Evolutionary conservation across 2,113 vertebrate genomes (phyloP).

Genomic region (Cynopterus brachyotis): DNA sequence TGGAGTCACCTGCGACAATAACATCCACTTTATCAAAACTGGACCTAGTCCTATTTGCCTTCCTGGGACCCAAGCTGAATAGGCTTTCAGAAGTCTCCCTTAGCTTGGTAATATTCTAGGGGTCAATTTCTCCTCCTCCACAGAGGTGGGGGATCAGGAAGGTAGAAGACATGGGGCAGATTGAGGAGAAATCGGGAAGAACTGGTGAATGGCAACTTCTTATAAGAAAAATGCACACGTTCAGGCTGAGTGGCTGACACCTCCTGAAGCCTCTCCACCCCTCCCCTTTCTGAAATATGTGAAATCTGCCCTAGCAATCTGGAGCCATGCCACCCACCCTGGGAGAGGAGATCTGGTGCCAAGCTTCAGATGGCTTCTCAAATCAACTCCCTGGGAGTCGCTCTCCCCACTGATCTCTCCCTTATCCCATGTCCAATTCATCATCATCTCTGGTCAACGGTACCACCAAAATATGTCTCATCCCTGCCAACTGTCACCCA

Average conservation of each 20-base stretch:
- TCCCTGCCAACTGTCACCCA: background rate
- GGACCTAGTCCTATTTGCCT: background rate
- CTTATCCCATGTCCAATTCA: background rate
- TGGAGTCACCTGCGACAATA: background rate
- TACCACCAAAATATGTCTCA: background rate
- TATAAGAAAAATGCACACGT: background rate
- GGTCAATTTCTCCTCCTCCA: background rate
- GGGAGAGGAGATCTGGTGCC: background rate
- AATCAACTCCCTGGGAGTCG: background rate
- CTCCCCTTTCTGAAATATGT: background rate
- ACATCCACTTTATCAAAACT: background rate
- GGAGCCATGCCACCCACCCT: background rate
- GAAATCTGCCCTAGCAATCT: background rate
- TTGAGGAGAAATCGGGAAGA: background rate
- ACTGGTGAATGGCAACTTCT: background rate
- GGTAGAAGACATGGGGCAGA: background rate
- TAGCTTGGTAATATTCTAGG: background rate
- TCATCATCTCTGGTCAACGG: background rate
- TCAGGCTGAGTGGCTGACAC: background rate
- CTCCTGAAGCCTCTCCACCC: background rate
- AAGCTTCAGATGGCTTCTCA: background rate
- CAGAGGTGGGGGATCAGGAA: background rate
- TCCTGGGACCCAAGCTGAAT: background rate
- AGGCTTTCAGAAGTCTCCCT: background rate
- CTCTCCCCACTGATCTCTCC: rapidly evolving